Evolutionary conservation across 2,113 vertebrate species (phyloP).

Genomic region (Mus musculus): GRCm39 chr2:58641501-58642000

Average conservation of each 20-base stretch:
- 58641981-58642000: background rate
- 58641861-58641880: background rate
- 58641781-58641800: background rate
- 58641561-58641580: background rate
- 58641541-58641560: background rate
- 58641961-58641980: background rate
- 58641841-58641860: background rate
- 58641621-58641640: background rate
- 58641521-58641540: background rate
- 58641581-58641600: background rate
- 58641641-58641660: background rate
- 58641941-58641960: background rate
- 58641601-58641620: background rate
- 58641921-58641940: background rate
- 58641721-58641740: background rate
- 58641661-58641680: background rate
- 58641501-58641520: background rate
- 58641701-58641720: background rate
- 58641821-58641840: background rate
- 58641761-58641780: background rate
- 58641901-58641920: background rate
- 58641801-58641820: background rate
- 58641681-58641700: background rate
- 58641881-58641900: background rate
- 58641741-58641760: background rate